Percentiles rank a stretch among this genome's conserved stretches.
phyloP scores from a whole-genome alignment of 2,113 vertebrate genomes.

The Dipodomys spectabilis region DNA sequence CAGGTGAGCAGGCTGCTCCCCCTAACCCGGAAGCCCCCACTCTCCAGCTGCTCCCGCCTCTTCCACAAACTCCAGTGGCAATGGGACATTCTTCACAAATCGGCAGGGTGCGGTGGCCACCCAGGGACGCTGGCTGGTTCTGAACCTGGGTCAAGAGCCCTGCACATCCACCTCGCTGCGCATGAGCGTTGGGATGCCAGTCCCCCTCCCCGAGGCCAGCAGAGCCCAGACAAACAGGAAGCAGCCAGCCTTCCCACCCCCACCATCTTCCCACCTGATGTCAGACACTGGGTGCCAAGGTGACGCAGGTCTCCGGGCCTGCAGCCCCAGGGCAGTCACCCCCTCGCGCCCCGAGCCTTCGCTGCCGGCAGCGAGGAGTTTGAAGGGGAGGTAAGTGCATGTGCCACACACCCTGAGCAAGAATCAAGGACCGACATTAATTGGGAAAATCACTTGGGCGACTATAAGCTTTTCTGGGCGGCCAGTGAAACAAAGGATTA shows the following conservation, averaged over 20 bases:
- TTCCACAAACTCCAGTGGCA: constrained; percentile 74
- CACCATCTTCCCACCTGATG: fast-evolving
- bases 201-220: background rate
- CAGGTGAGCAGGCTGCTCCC: background rate
- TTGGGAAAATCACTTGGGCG: background rate
- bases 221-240: background rate
- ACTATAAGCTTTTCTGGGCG: fast-evolving
- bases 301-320: fast-evolving
- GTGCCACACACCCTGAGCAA: background rate
- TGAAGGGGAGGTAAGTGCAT: fast-evolving
- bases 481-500: fast-evolving
- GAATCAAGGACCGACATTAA: background rate
- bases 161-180: background rate
- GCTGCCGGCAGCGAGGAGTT: background rate
- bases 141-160: constrained; percentile 53
- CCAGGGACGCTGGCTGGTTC: constrained; percentile 41
- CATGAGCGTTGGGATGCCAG: background rate
- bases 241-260: fast-evolving
- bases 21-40: background rate
- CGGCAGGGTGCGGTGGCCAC: constrained; percentile 80
- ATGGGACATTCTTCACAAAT: constrained; percentile 82
- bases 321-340: fast-evolving
- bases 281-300: background rate
- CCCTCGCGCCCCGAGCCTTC: background rate
- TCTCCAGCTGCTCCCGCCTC: constrained; percentile 70